Evolutionary conservation across 2,888 invertebrate genomes (phyloP).

Genomic region (Carabus problematicus): DNA sequence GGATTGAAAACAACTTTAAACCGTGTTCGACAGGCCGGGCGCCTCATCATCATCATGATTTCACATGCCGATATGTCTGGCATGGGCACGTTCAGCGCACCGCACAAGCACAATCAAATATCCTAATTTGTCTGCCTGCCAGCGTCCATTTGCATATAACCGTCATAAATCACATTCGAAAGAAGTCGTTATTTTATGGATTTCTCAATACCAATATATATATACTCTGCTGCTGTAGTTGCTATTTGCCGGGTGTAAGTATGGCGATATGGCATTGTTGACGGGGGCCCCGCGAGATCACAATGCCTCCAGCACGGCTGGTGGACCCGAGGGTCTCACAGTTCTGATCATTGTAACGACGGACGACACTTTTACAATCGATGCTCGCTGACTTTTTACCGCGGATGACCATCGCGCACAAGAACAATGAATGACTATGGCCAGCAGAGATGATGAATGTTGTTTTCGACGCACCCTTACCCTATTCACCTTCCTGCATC

Average conservation of each 20-base stretch:
- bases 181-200: constrained; percentile 43
- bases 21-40: neutral
- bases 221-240: constrained; percentile 26
- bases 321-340: neutral
- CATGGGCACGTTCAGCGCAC: neutral
- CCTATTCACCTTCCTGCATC: constrained; percentile 2
- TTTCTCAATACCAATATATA: constrained; percentile 7
- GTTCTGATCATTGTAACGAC: constrained; percentile 3
- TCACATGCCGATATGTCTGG: neutral
- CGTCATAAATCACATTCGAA: constrained; percentile 42
- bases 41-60: constrained; percentile 19
- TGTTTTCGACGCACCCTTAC: constrained; percentile 35
- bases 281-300: neutral
- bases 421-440: constrained; percentile 36
- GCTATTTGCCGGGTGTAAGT: constrained; percentile 6
- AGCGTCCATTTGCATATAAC: constrained; percentile 33
- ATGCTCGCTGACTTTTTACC: constrained; percentile 33
- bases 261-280: neutral
- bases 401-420: constrained; percentile 5
- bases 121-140: constrained; percentile 42
- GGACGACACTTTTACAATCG: constrained; percentile 39
- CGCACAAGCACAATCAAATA: constrained; percentile 19
- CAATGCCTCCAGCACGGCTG: constrained; percentile 1
- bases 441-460: constrained; percentile 34
- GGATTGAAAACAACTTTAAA: constrained; percentile 39